Percentiles rank a stretch among this genome's conserved stretches.
Evolutionary conservation across 2,113 vertebrate genomes (phyloP).

Genomic region (Holacanthus passer): DNA sequence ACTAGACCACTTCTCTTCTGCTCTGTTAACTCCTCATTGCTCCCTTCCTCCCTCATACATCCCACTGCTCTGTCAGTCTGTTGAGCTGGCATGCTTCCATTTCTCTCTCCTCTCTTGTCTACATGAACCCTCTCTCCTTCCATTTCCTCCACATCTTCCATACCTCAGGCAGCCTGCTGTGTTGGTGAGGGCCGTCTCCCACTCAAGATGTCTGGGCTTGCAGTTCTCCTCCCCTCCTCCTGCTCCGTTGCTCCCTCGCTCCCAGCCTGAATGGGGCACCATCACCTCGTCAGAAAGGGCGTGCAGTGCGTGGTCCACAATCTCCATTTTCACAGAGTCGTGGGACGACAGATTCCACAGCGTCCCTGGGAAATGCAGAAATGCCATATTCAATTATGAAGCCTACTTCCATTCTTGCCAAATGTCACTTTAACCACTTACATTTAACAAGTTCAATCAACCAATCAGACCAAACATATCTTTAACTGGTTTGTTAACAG

Average conservation of each 20-base stretch:
- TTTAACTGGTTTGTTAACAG: neutral
- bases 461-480: neutral
- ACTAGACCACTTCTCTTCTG: neutral
- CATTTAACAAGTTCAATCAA: neutral
- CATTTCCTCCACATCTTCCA: neutral
- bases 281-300: conserved; percentile 94
- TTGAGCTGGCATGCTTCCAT: conserved; percentile 27
- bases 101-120: neutral
- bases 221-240: conserved; percentile 89
- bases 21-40: conserved; percentile 21
- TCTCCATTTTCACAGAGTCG: conserved; percentile 98
- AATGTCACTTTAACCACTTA: neutral
- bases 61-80: conserved; percentile 37
- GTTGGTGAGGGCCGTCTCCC: conserved; percentile 95
- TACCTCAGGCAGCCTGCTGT: conserved; percentile 97
- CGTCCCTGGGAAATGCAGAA: conserved; percentile 84
- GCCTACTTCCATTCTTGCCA: neutral
- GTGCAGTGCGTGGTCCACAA: conserved; percentile 93
- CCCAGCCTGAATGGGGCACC: conserved; percentile 94
- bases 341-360: conserved; percentile 98
- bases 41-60: conserved; percentile 19
- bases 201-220: conserved; percentile 94
- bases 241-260: conserved; percentile 80
- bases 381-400: neutral
- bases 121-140: neutral